phyloP scores from a whole-genome alignment of 2,113 vertebrate genomes.

The Oxyruncus cristatus region DNA sequence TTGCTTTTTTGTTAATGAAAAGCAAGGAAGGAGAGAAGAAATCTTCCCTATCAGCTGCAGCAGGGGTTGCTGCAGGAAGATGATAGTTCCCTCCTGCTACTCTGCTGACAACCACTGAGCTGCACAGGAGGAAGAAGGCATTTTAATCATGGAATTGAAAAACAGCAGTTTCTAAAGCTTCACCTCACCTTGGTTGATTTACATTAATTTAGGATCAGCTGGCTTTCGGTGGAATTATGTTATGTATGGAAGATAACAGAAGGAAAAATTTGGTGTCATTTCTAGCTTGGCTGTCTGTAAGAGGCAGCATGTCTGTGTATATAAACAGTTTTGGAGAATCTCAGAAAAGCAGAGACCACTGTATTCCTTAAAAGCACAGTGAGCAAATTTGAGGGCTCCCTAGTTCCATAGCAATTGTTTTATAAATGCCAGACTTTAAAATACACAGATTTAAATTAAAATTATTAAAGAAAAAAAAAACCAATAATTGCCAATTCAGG shows the following conservation, averaged over 20 bases:
- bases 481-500: neutral
- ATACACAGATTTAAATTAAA: neutral
- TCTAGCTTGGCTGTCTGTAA: neutral
- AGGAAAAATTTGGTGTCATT: neutral
- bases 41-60: slow-evolving; percentile 52
- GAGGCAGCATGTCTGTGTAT: neutral
- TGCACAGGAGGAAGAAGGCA: slow-evolving; percentile 28
- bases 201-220: neutral
- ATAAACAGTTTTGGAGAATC: neutral
- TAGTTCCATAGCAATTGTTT: neutral
- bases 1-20: slow-evolving; percentile 6
- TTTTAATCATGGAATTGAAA: slow-evolving; percentile 42
- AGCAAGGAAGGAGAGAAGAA: slow-evolving; percentile 15
- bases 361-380: neutral
- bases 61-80: slow-evolving; percentile 59
- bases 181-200: slow-evolving; percentile 9
- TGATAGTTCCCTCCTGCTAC: slow-evolving; percentile 58
- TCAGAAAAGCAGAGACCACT: neutral
- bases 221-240: neutral
- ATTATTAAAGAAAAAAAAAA: neutral
- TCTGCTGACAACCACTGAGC: slow-evolving; percentile 23
- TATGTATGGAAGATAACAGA: neutral
- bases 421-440: neutral
- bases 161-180: neutral
- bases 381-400: neutral